These are phyloP conservation scores for Atta colombica DNA, from an alignment of 1,140 invertebrate species.

Conservation along the genomic window DNA sequence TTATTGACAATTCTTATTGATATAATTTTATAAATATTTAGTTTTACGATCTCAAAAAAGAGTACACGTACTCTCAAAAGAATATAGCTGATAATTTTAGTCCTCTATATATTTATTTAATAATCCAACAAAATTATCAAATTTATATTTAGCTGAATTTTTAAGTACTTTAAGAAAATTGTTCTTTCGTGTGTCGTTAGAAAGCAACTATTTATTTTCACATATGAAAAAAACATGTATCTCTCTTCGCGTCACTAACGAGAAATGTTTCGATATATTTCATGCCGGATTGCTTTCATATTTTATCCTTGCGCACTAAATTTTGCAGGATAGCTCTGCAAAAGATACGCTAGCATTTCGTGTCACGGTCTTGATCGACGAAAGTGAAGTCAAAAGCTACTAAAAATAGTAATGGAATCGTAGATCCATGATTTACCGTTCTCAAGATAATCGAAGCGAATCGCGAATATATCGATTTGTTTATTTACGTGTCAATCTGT, in stretches of 20 bases:
- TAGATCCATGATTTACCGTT: conserved; percentile 36
- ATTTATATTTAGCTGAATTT: too few species aligned
- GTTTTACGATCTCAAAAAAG: too few species aligned
- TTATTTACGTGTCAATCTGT: conserved; percentile 65
- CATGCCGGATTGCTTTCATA: neutral
- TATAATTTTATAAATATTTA: too few species aligned
- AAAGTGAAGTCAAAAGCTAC: conserved; percentile 30
- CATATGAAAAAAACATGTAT: neutral
- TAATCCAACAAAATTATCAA: too few species aligned
- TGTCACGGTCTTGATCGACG: conserved; percentile 1
- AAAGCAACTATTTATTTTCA: conserved; percentile 59
- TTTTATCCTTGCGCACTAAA: neutral
- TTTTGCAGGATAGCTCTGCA: neutral
- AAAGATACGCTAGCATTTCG: neutral
- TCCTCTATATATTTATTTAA: too few species aligned
- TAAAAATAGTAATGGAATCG: conserved; percentile 43
- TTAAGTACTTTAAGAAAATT: too few species aligned
- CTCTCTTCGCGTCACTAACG: neutral
- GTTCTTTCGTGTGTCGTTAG: neutral
- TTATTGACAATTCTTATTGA: too few species aligned
- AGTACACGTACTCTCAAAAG: too few species aligned
- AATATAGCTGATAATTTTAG: too few species aligned
- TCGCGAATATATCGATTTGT: conserved; percentile 2
- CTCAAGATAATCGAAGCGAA: conserved; percentile 49
- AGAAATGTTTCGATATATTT: neutral